A percentile compares a stretch with the other conserved stretches of the same genome.
Evolutionary conservation across 2,888 invertebrate species (phyloP).

Genomic region (Lomographa bimaculata): DNA sequence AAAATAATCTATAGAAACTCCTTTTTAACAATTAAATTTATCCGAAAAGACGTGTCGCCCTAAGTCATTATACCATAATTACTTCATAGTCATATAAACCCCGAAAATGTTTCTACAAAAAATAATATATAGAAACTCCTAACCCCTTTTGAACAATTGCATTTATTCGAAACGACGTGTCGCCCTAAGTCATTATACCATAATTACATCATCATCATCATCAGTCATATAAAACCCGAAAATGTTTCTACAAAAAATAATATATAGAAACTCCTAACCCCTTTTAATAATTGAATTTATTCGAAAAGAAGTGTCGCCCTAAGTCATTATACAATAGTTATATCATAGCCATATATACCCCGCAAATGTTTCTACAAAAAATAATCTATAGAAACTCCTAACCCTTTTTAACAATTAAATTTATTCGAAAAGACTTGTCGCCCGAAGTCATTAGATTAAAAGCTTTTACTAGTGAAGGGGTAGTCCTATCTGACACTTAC

Average conservation of each 20-base stretch:
- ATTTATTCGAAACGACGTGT: no score
- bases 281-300: conserved; percentile 28
- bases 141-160: no score
- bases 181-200: no score
- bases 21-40: conserved; percentile 28
- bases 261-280: conserved; percentile 23
- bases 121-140: conserved; percentile 24
- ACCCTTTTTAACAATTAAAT: conserved; percentile 26
- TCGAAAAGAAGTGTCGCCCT: no score
- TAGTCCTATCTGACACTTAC: no score
- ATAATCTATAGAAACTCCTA: conserved; percentile 22
- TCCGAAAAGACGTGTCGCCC: conserved; percentile 25
- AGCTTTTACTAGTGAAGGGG: conserved; percentile 12
- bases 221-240: background rate
- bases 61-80: conserved; percentile 23
- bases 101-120: conserved; percentile 15
- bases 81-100: no score
- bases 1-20: conserved; percentile 25
- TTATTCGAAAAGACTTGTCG: conserved; percentile 28
- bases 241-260: conserved; percentile 21
- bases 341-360: no score
- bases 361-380: conserved; percentile 16
- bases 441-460: conserved; percentile 22
- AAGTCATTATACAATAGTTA: no score
- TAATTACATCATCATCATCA: no score